These are phyloP conservation scores for Stenurella melanura DNA, from an alignment of 2,888 invertebrate species.

Conservation along the genomic window DNA sequence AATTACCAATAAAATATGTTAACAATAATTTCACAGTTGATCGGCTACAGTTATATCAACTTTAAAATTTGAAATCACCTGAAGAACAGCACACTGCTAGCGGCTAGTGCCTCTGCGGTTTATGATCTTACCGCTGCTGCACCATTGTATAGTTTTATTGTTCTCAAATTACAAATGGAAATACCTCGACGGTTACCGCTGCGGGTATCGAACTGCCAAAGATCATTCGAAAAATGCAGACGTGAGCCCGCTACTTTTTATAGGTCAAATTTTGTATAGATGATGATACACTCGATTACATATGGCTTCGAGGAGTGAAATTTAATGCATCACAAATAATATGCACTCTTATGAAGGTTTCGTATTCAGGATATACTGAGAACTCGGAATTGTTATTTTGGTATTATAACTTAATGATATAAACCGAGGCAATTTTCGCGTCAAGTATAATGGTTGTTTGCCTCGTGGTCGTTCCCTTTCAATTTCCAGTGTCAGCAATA, in stretches of 20 bases:
- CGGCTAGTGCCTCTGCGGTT: slow-evolving; percentile 53
- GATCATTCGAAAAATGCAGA: slow-evolving; percentile 49
- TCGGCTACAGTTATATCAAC: slow-evolving; percentile 60
- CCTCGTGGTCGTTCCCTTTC: slow-evolving; percentile 3
- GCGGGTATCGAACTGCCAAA: slow-evolving; percentile 51
- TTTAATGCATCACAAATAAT: slow-evolving; percentile 31
- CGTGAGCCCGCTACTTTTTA: slow-evolving; percentile 46
- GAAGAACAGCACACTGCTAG: slow-evolving; percentile 52
- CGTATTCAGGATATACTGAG: slow-evolving; percentile 18
- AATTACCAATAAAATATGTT: slow-evolving; percentile 57
- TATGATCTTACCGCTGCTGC: slow-evolving; percentile 43
- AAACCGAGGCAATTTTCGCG: neutral
- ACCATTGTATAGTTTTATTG: slow-evolving; percentile 53
- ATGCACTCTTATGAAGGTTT: slow-evolving; percentile 14
- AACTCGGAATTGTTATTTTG: slow-evolving; percentile 20
- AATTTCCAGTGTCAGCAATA: too few relatives aligned
- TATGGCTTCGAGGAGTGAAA: slow-evolving; percentile 41
- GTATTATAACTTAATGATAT: neutral
- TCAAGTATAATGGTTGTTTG: slow-evolving; percentile 15
- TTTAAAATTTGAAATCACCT: slow-evolving; percentile 64
- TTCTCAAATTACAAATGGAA: slow-evolving; percentile 55
- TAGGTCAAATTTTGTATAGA: slow-evolving; percentile 58
- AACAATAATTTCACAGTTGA: slow-evolving; percentile 68
- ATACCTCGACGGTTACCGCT: slow-evolving; percentile 51
- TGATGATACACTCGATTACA: slow-evolving; percentile 38